phyloP scores from a whole-genome alignment of 2,797 vertebrate species.

The Channa striata region DNA sequence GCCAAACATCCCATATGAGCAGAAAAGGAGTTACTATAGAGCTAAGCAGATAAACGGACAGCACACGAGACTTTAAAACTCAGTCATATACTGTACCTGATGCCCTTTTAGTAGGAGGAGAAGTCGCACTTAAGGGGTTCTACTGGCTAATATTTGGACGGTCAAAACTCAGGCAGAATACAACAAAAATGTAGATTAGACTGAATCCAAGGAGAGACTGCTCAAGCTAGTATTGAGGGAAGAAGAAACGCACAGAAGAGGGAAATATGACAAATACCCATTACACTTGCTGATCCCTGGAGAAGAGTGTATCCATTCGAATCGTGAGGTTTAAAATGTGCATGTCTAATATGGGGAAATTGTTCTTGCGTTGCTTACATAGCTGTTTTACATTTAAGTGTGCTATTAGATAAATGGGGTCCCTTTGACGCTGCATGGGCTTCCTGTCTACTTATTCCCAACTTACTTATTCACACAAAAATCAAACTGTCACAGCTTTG shows the following conservation, averaged over 20 bases:
- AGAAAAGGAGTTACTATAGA: constrained; percentile 1
- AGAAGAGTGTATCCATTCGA: constrained; percentile 32
- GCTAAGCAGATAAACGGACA: constrained; percentile 1
- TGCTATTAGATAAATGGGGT: constrained; percentile 11
- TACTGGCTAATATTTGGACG: neutral
- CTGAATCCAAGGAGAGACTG: constrained; percentile 4
- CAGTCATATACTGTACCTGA: neutral
- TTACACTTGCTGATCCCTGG: constrained; percentile 44
- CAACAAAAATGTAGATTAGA: neutral
- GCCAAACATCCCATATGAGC: constrained; percentile 27
- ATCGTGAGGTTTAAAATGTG: constrained; percentile 49
- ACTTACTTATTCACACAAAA: neutral
- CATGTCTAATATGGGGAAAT: constrained; percentile 31
- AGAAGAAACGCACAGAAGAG: constrained; percentile 4
- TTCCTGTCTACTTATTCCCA: constrained; percentile 34
- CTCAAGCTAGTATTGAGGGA: constrained; percentile 16
- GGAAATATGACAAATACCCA: constrained; percentile 54
- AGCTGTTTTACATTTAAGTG: constrained; percentile 6
- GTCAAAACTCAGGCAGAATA: constrained; percentile 1
- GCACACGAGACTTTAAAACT: constrained; percentile 4
- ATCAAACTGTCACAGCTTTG: neutral
- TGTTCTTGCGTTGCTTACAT: constrained; percentile 6
- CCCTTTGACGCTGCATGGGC: constrained; percentile 12
- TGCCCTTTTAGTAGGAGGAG: neutral
- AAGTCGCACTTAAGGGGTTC: neutral